Evolutionary conservation across 2,797 vertebrate genomes (phyloP).

Genomic region (Ispidina picta): DNA sequence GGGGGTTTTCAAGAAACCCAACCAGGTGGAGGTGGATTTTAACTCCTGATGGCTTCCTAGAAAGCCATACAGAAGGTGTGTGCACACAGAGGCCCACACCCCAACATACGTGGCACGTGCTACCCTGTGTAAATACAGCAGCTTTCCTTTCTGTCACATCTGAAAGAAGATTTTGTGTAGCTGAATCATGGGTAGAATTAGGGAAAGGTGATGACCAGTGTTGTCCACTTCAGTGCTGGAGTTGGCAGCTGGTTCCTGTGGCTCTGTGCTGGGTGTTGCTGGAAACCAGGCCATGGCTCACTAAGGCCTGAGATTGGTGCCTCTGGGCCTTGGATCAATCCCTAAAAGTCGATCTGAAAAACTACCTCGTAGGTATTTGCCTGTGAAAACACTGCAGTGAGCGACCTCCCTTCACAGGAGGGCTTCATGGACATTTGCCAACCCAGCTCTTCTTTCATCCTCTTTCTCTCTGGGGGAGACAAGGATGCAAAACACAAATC

Average conservation of each 20-base stretch:
- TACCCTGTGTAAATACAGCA: background rate
- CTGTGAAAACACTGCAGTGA: background rate
- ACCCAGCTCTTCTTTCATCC: background rate
- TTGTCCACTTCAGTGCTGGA: background rate
- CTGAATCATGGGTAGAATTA: background rate
- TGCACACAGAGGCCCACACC: background rate
- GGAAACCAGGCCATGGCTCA: background rate
- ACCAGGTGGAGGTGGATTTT: background rate
- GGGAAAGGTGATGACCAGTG: background rate
- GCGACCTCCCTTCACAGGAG: background rate
- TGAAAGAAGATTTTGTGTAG: background rate
- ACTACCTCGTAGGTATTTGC: background rate
- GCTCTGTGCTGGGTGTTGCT: fast-evolving
- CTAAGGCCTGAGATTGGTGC: background rate
- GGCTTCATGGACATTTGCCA: fast-evolving
- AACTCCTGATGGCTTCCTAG: background rate
- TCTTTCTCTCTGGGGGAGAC: background rate
- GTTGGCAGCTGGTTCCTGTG: background rate
- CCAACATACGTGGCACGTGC: background rate
- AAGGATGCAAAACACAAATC: background rate
- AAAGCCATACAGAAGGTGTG: background rate
- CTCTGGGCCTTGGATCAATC: background rate
- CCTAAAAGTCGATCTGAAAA: background rate
- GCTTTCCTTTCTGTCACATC: background rate
- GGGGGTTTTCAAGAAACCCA: background rate